A percentile compares a stretch with the other conserved stretches of the same genome.
phyloP scores from a whole-genome alignment of 2,113 vertebrate species.

The Alouatta palliata region DNA sequence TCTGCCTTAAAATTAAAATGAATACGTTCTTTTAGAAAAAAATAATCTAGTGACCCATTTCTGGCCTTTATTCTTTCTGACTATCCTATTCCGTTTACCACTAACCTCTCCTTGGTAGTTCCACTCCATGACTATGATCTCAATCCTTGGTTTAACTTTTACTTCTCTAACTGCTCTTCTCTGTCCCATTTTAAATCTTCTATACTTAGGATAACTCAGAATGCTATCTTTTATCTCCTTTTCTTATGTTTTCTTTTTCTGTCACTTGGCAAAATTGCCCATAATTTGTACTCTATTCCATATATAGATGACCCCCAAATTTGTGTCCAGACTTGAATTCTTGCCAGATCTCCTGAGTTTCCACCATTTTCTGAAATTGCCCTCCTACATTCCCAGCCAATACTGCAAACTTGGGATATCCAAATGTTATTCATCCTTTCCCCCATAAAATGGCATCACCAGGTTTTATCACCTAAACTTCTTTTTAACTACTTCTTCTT shows the following conservation, averaged over 20 bases:
- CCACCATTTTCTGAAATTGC: not conserved
- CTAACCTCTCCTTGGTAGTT: not conserved
- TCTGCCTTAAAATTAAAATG: conserved; percentile 16
- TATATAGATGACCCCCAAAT: not conserved
- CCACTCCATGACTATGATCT: not conserved
- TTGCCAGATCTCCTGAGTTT: not conserved
- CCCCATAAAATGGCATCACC: not conserved
- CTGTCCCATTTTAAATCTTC: not conserved
- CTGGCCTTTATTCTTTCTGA: not conserved
- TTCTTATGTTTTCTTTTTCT: not conserved
- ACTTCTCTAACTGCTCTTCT: not conserved
- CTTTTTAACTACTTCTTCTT: not conserved
- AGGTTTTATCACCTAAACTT: not conserved
- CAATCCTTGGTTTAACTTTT: not conserved
- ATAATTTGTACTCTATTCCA: not conserved
- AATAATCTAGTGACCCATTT: not conserved
- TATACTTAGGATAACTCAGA: not conserved
- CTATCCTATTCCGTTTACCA: not conserved
- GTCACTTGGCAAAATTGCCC: not conserved
- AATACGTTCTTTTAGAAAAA: not conserved
- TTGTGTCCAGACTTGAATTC: not conserved
- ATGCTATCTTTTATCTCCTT: not conserved
- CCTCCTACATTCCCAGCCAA: not conserved
- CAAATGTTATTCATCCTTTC: not conserved
- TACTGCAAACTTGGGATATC: not conserved